Evolutionary conservation across 2,797 vertebrate species (phyloP).

Genomic region (Eleutherodactylus coqui): DNA sequence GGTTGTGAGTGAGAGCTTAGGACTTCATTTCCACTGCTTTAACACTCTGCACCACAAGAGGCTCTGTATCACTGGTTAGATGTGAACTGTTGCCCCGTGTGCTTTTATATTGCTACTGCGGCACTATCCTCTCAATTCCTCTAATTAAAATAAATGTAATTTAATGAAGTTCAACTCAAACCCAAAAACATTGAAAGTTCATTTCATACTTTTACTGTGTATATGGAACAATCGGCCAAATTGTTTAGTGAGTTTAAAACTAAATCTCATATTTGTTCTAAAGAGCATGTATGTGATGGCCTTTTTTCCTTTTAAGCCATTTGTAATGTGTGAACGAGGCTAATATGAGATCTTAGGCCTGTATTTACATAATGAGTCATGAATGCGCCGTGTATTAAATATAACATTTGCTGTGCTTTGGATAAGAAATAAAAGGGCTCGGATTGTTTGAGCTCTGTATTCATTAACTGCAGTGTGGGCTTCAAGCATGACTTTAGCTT

Average conservation of each 20-base stretch:
- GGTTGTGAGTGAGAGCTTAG: too few species aligned
- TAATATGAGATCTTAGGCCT: constrained; percentile 38
- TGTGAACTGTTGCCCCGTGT: too few species aligned
- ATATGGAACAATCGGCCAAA: neutral
- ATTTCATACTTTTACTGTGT: neutral
- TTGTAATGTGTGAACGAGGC: constrained; percentile 45
- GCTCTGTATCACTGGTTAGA: too few species aligned
- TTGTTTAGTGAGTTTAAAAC: neutral
- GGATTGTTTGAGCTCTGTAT: constrained; percentile 68
- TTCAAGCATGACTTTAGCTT: constrained; percentile 67
- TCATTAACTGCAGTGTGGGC: constrained; percentile 65
- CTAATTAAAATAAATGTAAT: too few species aligned
- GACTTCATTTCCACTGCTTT: too few species aligned
- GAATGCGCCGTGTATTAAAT: constrained; percentile 55
- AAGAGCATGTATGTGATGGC: neutral
- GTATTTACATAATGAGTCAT: constrained; percentile 60
- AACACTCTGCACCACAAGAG: too few species aligned
- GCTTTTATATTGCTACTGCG: too few species aligned
- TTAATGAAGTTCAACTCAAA: too few species aligned
- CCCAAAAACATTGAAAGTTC: neutral
- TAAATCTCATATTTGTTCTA: neutral
- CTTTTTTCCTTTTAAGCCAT: constrained; percentile 5
- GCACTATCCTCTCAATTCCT: too few species aligned
- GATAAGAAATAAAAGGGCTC: constrained; percentile 57
- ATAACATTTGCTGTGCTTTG: constrained; percentile 52